Base-by-base conservation (phyloP, 1,140 invertebrate species). In the Frieseomelitta varia region DNA sequence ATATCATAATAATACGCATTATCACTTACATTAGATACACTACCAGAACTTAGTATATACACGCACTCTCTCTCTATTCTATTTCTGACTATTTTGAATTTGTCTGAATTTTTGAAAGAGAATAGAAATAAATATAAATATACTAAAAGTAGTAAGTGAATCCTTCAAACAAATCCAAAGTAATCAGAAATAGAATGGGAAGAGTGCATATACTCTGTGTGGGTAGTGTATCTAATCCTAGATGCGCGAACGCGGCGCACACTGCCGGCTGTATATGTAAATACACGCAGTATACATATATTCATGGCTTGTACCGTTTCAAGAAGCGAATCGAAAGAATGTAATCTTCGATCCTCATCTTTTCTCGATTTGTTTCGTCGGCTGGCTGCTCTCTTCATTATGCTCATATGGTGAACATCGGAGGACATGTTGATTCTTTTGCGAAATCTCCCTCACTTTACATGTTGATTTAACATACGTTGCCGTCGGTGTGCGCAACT, bases 281-380 rank as follows among this genome's bases (percentile, higher is more conserved):
- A 65, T 67, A 67, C 65, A 67, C 17, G 65, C 19, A 67, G 39
- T 69, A n/a, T 69, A 56, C 65, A 79, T 34, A 67, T 24, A 68
- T 68, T 63, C 47, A 39, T 63, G 74, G 39, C 34, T 15, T 63
- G 74, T 77, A 78, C 63, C 77, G 51, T 79, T 79, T 68, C 51
- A 51, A 69, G 65, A 56, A 55, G n/a, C 53, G 30, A 69, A 69
- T 69, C 65, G 77, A 69, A 79, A 79, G 77, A 69, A 79, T 51
- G 77, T 69, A 55, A 79, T 79, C 77, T 69, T 30, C 65, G 65
- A 79, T 79, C 77, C 69, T 79, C 51, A 69, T 69, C 77, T 24
- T 55, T 30, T 39, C 51, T 11, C 19, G 77, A 79, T 79, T 27
- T 65, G 77, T 79, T 79, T 24, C 51, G 24, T n/a, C 19, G 30